A percentile compares a stretch with the other conserved stretches of the same genome.
phyloP scores from a whole-genome alignment of 1,140 invertebrate genomes.

The Capitella teleta region DNA sequence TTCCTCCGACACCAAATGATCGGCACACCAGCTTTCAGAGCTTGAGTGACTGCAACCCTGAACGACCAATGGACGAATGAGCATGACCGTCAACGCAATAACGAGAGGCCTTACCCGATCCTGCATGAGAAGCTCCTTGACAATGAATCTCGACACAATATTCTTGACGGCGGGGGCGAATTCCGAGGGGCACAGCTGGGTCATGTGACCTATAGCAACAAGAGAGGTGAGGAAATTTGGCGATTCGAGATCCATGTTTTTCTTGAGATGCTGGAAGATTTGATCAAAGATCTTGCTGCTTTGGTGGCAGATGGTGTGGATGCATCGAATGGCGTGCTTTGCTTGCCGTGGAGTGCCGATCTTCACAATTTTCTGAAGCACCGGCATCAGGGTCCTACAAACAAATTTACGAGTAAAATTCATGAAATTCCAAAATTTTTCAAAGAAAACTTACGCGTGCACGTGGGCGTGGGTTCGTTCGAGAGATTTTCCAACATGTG shows the following conservation, averaged over 20 bases:
- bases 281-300: conserved; percentile 71
- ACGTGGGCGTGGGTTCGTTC: conserved; percentile 30
- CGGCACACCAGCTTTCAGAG: conserved; percentile 66
- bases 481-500: conserved; percentile 37
- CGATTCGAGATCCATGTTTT: conserved; percentile 59
- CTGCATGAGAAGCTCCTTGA: conserved; percentile 86
- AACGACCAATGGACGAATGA: neutral
- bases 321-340: conserved; percentile 87
- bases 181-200: conserved; percentile 71
- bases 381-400: conserved; percentile 54
- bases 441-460: conserved; percentile 15
- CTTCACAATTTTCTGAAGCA: conserved; percentile 75
- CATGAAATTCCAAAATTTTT: neutral
- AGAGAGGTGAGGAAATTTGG: conserved; percentile 83
- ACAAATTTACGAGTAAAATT: neutral
- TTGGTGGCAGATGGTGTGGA: conserved; percentile 66
- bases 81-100: neutral
- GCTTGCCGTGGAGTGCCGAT: conserved; percentile 86
- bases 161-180: conserved; percentile 79
- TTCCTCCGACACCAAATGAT: conserved; percentile 77
- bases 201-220: conserved; percentile 86
- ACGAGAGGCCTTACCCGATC: conserved; percentile 44
- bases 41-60: neutral
- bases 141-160: conserved; percentile 86
- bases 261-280: conserved; percentile 54